A percentile compares a stretch with the other conserved stretches of the same genome.
Evolutionary conservation across 2,113 vertebrate genomes (phyloP).

Genomic region (Lipophrys pholis): DNA sequence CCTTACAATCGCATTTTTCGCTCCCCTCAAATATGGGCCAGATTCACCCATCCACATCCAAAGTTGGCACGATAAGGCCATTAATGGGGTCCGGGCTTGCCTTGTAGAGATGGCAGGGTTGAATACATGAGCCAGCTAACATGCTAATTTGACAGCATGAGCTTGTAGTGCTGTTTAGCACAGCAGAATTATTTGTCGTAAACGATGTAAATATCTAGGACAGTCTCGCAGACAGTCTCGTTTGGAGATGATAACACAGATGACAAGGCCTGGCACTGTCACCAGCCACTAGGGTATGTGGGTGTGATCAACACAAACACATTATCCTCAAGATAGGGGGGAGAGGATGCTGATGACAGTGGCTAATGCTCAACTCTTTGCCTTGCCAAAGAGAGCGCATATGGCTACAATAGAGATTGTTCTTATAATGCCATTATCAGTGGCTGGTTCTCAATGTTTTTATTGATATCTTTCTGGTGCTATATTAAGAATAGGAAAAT

Average conservation of each 20-base stretch:
- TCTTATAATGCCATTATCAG: slow-evolving; percentile 38
- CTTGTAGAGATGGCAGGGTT: slow-evolving; percentile 62
- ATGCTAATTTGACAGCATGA: slow-evolving; percentile 77
- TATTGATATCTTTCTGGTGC: slow-evolving; percentile 27
- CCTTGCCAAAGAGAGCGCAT: slow-evolving; percentile 71
- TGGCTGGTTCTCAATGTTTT: slow-evolving; percentile 47
- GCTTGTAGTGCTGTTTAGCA: slow-evolving; percentile 68
- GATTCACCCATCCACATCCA: slow-evolving; percentile 66
- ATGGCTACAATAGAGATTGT: slow-evolving; percentile 66
- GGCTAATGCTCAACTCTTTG: slow-evolving; percentile 65
- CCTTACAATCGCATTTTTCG: slow-evolving; percentile 74
- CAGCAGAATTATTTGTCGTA: slow-evolving; percentile 71
- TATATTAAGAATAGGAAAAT: neutral
- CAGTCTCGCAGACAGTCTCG: slow-evolving; percentile 76
- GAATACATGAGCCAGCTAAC: slow-evolving; percentile 70
- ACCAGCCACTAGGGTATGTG: slow-evolving; percentile 78
- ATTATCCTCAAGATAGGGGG: slow-evolving; percentile 76
- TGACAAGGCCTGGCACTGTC: slow-evolving; percentile 82
- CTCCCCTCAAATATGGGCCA: slow-evolving; percentile 71
- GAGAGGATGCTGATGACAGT: slow-evolving; percentile 71
- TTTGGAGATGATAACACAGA: slow-evolving; percentile 78
- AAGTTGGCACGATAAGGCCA: slow-evolving; percentile 72
- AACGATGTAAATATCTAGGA: slow-evolving; percentile 79
- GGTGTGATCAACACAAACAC: slow-evolving; percentile 82
- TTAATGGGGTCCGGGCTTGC: slow-evolving; percentile 69